Percentiles rank a stretch among this genome's conserved stretches.
phyloP scores from a whole-genome alignment of 2,797 vertebrate species.

The Gorsachius magnificus region DNA sequence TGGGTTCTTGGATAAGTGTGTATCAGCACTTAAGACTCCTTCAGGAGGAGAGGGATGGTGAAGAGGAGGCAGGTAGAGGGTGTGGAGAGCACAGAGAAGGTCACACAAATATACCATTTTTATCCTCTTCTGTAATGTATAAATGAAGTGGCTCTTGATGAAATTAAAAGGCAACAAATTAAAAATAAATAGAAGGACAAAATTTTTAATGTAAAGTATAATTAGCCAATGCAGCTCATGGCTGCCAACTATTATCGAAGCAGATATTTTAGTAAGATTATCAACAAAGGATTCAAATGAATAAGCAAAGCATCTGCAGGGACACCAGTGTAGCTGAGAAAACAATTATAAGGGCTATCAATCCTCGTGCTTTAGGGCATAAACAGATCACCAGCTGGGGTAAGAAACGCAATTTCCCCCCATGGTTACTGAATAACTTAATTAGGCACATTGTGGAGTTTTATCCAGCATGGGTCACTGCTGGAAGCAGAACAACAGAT shows the following conservation, averaged over 20 bases:
- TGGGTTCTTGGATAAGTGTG: neutral
- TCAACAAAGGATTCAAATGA: conserved; percentile 56
- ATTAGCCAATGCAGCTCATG: conserved; percentile 20
- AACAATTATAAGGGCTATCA: conserved; percentile 68
- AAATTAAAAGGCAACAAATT: conserved; percentile 47
- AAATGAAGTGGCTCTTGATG: neutral
- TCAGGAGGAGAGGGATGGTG: neutral
- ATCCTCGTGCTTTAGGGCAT: conserved; percentile 63
- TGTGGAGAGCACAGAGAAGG: neutral
- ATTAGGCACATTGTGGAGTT: conserved; percentile 62
- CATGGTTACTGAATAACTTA: conserved; percentile 39
- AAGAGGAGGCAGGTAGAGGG: neutral
- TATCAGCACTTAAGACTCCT: neutral
- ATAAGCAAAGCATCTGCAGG: conserved; percentile 55
- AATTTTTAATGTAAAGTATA: conserved; percentile 49
- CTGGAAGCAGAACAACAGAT: neutral
- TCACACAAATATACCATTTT: neutral
- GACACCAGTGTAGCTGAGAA: conserved; percentile 26
- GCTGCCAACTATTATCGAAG: conserved; percentile 22
- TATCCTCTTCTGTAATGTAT: neutral
- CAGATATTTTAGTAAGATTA: conserved; percentile 47
- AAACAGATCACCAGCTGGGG: conserved; percentile 67
- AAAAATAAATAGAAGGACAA: conserved; percentile 51
- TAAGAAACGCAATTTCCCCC: conserved; percentile 37
- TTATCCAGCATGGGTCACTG: neutral